These are phyloP conservation scores for Boloria selene DNA, from an alignment of 2,888 invertebrate genomes.

Conservation along the genomic window DNA sequence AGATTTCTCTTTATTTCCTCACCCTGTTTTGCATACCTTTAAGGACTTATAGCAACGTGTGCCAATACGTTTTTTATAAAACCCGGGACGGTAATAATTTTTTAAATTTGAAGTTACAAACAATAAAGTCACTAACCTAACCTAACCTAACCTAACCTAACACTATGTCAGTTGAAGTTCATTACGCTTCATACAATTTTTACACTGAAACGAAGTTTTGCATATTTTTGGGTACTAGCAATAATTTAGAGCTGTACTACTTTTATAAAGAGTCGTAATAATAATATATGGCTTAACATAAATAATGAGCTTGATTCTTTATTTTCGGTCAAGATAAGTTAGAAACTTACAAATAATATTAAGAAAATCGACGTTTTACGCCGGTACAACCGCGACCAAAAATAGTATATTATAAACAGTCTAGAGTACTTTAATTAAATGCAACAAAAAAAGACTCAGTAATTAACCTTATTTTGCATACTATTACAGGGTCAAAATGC, in stretches of 20 bases:
- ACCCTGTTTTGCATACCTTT: slow-evolving; percentile 28
- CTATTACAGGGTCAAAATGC: slow-evolving; percentile 1
- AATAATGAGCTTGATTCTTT: no score
- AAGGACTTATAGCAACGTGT: slow-evolving; percentile 10
- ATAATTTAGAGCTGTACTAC: no score
- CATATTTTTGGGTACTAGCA: no score
- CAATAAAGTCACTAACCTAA: not conserved
- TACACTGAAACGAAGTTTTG: not conserved
- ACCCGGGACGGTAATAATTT: no score
- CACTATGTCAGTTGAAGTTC: not conserved
- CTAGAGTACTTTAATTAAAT: not conserved
- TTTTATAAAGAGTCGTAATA: no score
- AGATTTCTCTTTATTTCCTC: slow-evolving; percentile 35
- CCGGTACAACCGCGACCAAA: no score
- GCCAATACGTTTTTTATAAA: slow-evolving; percentile 12
- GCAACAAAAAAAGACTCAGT: slow-evolving; percentile 6
- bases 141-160: no score
- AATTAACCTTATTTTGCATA: slow-evolving; percentile 15
- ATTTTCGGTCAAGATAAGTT: no score
- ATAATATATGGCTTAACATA: no score
- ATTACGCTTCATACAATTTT: not conserved
- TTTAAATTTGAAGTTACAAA: not conserved
- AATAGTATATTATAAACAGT: no score
- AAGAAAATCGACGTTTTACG: not conserved
- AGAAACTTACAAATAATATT: no score